Evolutionary conservation across 2,888 invertebrate genomes (phyloP), one percentile per base, ranked within the genome.

Genomic region (Dryococelus australis): DNA sequence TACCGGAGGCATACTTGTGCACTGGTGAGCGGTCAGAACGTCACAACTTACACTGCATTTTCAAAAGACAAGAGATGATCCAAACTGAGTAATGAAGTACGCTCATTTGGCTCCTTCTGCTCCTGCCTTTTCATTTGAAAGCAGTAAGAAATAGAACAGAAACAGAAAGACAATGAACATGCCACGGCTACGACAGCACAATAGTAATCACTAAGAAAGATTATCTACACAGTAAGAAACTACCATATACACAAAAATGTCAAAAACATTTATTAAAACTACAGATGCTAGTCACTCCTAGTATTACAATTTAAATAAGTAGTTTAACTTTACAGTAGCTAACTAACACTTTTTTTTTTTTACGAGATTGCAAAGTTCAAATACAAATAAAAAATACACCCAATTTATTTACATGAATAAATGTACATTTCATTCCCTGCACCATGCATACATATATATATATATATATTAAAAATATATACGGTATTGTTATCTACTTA

Each of bases 381-480:
- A 47, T 13, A 16, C 47, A 47, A 47, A 16, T 5, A 47, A 16
- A 16, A 47, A 10, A 47, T 13, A 47, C 47, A 47, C 10, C 47
- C 10, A 47, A 47, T 47, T 47, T 47, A 47, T 47, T 47, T 2
- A 47, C 47, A 47, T 47, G 47, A 47, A 8, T 2, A 47, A 13
- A 47, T 47, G 8, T 47, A 47, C 12, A 80, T 13, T 20, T 27
- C 12, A 80, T 28, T 80, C 27, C 80, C 26, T 80, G 80, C 80
- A 80, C 10, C 28, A 24, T 26, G 27, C 80, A 80, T 80, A 80
- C 28, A 80, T 8, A 27, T n/a, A 78, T 78, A 80, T 80, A 13
- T 80, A 27, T 53, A 78, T 78, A 80, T 80, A 13, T 80, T 5
- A 43, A 83, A 84, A 35, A 43, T 26, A 88, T 35, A 35, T 35